Evolutionary conservation across 2,888 invertebrate genomes (phyloP).

Genomic region (Cryptus viduatorius): DNA sequence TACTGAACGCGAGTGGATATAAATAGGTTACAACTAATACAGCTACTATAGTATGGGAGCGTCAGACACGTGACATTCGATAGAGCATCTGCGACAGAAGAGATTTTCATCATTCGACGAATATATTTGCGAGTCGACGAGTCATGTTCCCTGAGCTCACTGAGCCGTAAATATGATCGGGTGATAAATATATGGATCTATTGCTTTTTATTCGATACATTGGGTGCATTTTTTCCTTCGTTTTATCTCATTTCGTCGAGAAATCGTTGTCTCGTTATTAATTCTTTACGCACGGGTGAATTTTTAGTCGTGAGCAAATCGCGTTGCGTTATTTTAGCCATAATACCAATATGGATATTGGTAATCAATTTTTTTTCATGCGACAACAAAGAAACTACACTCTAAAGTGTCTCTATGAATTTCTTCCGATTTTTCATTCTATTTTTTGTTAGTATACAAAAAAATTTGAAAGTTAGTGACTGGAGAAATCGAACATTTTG

Average conservation of each 20-base stretch:
- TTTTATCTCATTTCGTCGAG: background rate
- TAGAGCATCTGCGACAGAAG: background rate
- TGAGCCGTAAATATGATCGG: background rate
- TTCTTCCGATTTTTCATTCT: too few species aligned
- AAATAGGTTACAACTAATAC: background rate
- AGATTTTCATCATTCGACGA: slow-evolving; percentile 7
- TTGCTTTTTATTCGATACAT: background rate
- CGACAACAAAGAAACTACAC: too few species aligned
- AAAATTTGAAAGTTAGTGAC: too few species aligned
- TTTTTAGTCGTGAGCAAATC: background rate
- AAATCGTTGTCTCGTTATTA: background rate
- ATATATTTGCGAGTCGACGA: slow-evolving; percentile 5
- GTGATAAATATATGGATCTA: background rate
- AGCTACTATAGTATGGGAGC: background rate
- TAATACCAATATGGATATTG: too few species aligned
- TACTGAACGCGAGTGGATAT: slow-evolving; percentile 3
- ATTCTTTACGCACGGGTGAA: background rate
- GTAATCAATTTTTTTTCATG: too few species aligned
- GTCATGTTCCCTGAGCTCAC: background rate
- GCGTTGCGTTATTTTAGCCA: too few species aligned
- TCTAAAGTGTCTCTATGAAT: too few species aligned
- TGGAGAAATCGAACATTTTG: too few species aligned
- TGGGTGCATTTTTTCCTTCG: background rate
- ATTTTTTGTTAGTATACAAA: too few species aligned
- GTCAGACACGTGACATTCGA: slow-evolving; percentile 1